phyloP scores from a whole-genome alignment of 1,140 invertebrate genomes.

The Drosophila willistoni region DNA sequence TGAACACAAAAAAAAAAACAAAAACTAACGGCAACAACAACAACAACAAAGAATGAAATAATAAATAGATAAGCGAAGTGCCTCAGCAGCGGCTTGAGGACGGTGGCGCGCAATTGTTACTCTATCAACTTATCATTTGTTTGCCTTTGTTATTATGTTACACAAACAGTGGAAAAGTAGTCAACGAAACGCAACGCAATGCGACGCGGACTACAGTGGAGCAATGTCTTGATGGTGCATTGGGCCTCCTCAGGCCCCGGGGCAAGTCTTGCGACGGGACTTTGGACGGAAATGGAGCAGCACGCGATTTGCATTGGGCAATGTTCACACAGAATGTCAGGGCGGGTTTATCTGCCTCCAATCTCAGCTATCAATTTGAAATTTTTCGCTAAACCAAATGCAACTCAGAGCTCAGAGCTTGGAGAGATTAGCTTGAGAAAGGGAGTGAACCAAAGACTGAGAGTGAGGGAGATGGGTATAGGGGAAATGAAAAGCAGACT shows the following conservation, averaged over 20 bases:
- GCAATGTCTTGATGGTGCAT: background rate
- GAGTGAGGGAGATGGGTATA: background rate
- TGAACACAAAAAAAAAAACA: slow-evolving; percentile 45
- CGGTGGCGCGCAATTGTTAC: slow-evolving; percentile 66
- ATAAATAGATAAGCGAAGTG: slow-evolving; percentile 76
- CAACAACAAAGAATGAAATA: slow-evolving; percentile 44
- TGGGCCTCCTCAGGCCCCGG: background rate
- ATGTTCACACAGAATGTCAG: slow-evolving; percentile 59
- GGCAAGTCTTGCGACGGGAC: slow-evolving; percentile 2
- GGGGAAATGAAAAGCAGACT: slow-evolving; percentile 17
- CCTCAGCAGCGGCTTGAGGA: slow-evolving; percentile 1
- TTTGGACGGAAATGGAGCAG: slow-evolving; percentile 55
- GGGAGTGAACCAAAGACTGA: background rate
- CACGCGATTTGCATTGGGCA: slow-evolving; percentile 72
- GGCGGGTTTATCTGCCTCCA: slow-evolving; percentile 62
- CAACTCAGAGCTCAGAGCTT: slow-evolving; percentile 32
- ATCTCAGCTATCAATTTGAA: slow-evolving; percentile 79
- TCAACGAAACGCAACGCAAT: background rate
- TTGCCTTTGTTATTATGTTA: slow-evolving; percentile 80
- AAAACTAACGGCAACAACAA: slow-evolving; percentile 34
- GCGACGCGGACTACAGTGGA: background rate
- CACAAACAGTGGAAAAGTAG: slow-evolving; percentile 66
- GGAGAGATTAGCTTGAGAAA: slow-evolving; percentile 64
- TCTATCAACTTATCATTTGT: slow-evolving; percentile 80
- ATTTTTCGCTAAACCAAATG: slow-evolving; percentile 52